Percentiles rank a stretch among this genome's conserved stretches.
Conservation (phyloP, 1,140 invertebrate species). For the Rhyzopertha dominica region DNA sequence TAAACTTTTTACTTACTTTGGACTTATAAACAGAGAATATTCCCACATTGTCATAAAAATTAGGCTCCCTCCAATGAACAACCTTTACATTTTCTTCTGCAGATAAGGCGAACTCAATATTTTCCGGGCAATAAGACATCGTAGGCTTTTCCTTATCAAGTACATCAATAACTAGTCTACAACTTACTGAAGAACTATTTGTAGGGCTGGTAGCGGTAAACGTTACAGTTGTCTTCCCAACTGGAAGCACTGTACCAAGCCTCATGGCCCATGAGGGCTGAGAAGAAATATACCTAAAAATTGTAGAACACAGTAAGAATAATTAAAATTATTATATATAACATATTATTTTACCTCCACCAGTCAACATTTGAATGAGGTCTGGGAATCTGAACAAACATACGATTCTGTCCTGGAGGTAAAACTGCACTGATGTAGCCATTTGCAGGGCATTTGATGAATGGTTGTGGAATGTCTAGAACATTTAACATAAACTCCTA, state of each 20-base stretch:
- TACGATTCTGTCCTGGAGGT: conserved; percentile 48
- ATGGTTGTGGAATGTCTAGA: conserved; percentile 48
- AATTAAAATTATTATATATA: conserved; percentile 13
- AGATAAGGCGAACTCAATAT: conserved; percentile 55
- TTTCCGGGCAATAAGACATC: conserved; percentile 57
- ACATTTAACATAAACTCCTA: no score
- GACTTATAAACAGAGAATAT: conserved; percentile 58
- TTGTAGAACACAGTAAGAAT: no score
- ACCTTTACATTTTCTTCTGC: conserved; percentile 51
- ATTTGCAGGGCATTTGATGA: conserved; percentile 57
- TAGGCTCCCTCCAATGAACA: conserved; percentile 64
- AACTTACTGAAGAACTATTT: conserved; percentile 47
- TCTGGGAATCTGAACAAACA: conserved; percentile 55
- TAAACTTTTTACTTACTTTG: conserved; percentile 48
- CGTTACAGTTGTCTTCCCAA: conserved; percentile 54
- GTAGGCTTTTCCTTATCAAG: conserved; percentile 55
- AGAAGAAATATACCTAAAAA: conserved; percentile 54
- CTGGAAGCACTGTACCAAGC: conserved; percentile 55
- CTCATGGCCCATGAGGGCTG: conserved; percentile 60
- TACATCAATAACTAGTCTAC: conserved; percentile 58
- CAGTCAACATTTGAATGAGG: conserved; percentile 65
- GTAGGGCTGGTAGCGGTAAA: conserved; percentile 58
- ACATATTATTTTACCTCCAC: conserved; percentile 43
- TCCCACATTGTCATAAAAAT: conserved; percentile 59
- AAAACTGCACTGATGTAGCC: conserved; percentile 55